phyloP scores from a whole-genome alignment of 2,888 invertebrate genomes.

The Eupithecia inturbata region DNA sequence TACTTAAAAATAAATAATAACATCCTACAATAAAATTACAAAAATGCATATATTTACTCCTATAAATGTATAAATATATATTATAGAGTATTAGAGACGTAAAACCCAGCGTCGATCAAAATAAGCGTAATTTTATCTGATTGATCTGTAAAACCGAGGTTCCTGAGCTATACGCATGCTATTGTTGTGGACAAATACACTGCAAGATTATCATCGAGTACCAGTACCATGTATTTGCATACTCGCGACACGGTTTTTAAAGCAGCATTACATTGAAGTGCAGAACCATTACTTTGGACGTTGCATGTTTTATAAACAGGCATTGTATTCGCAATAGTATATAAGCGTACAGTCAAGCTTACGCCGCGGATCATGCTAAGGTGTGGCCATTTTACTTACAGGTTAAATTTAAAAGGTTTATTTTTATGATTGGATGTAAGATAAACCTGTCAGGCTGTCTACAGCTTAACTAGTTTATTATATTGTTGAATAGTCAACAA shows the following conservation, averaged over 20 bases:
- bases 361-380: slow-evolving; percentile 30
- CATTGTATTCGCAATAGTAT: slow-evolving; percentile 43
- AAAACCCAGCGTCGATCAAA: slow-evolving; percentile 19
- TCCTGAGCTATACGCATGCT: slow-evolving; percentile 46
- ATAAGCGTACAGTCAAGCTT: slow-evolving; percentile 38
- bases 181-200: slow-evolving; percentile 52
- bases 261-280: slow-evolving; percentile 38
- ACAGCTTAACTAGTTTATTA: slow-evolving; percentile 19
- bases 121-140: slow-evolving; percentile 29
- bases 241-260: slow-evolving; percentile 42
- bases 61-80: too few species aligned
- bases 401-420: slow-evolving; percentile 11
- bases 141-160: slow-evolving; percentile 47
- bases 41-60: too few species aligned
- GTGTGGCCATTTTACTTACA: slow-evolving; percentile 33
- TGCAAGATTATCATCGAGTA: slow-evolving; percentile 50
- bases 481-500: slow-evolving; percentile 33
- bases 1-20: too few species aligned
- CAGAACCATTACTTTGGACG: slow-evolving; percentile 35
- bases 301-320: slow-evolving; percentile 43
- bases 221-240: slow-evolving; percentile 33
- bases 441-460: slow-evolving; percentile 27
- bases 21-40: too few species aligned
- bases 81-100: slow-evolving; percentile 13
- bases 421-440: slow-evolving; percentile 17